A percentile compares a stretch with the other conserved stretches of the same genome.
Conservation (phyloP, 2,888 invertebrate species). For the Orthonychiurus folsomi region DNA sequence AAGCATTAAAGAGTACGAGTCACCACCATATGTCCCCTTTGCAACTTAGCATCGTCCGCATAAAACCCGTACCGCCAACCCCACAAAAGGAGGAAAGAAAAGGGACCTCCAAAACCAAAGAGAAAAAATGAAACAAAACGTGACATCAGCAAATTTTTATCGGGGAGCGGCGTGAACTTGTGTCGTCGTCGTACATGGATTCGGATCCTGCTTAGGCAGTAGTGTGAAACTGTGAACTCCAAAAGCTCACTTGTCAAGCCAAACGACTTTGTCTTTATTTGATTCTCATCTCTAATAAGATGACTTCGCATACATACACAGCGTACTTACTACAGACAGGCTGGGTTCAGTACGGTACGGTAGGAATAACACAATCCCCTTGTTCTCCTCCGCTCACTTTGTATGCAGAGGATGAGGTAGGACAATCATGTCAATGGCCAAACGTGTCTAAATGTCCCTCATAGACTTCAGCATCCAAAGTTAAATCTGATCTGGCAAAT, state of each 20-base stretch:
- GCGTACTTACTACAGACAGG: too few relatives aligned
- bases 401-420: background rate
- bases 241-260: conserved; percentile 15
- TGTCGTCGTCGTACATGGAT: background rate
- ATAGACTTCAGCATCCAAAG: background rate
- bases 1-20: background rate
- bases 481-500: too few relatives aligned
- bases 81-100: too few relatives aligned
- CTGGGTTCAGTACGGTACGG: too few relatives aligned
- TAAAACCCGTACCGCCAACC: too few relatives aligned
- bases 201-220: background rate
- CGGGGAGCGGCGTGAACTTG: conserved; percentile 5
- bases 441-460: background rate
- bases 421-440: background rate
- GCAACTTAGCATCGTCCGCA: background rate
- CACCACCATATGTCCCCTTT: background rate
- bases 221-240: background rate
- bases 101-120: background rate
- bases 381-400: background rate
- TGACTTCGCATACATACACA: background rate
- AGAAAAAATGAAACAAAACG: conserved; percentile 19
- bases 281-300: conserved; percentile 8
- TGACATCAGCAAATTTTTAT: conserved; percentile 37
- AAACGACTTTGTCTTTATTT: conserved; percentile 21
- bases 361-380: background rate